phyloP scores from a whole-genome alignment of 2,888 invertebrate species.

The Oxytorus armatus region DNA sequence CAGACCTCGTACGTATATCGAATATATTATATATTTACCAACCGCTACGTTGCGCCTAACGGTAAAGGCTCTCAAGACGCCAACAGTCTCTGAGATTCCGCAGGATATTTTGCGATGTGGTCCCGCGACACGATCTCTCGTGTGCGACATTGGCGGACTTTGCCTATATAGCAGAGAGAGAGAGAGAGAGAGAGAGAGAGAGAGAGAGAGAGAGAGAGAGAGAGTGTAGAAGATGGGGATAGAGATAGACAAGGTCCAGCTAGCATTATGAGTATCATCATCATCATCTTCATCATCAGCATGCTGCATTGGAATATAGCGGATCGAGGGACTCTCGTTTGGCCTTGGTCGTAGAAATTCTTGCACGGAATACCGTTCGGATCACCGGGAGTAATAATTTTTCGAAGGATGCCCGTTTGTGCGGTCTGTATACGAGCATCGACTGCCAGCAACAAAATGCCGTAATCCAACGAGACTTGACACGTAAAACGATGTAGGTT shows the following conservation, averaged over 20 bases:
- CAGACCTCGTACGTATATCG: not conserved
- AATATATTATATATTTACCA: constrained; percentile 29
- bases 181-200: constrained; percentile 23
- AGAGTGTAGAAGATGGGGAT: not conserved
- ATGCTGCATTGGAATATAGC: constrained; percentile 58
- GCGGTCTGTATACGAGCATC: not conserved
- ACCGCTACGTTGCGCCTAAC: constrained; percentile 57
- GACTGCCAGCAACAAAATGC: not conserved
- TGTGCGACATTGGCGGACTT: constrained; percentile 58
- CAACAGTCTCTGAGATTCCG: constrained; percentile 43
- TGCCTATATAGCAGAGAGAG: constrained; percentile 28
- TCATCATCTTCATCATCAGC: constrained; percentile 30
- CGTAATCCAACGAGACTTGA: not conserved
- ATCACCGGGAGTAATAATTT: constrained; percentile 61
- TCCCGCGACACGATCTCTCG: constrained; percentile 29
- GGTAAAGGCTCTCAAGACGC: constrained; percentile 54
- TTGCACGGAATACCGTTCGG: constrained; percentile 59
- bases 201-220: constrained; percentile 5
- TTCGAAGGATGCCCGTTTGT: constrained; percentile 60
- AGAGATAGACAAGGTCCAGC: constrained; percentile 49
- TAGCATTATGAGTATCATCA: constrained; percentile 35
- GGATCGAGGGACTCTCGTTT: constrained; percentile 58
- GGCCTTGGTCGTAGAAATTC: constrained; percentile 61
- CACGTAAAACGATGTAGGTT: not conserved
- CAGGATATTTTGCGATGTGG: constrained; percentile 55